A percentile compares a stretch with the other conserved stretches of the same genome.
phyloP scores from a whole-genome alignment of 2,113 vertebrate genomes.

The Brevimyrus niger region DNA sequence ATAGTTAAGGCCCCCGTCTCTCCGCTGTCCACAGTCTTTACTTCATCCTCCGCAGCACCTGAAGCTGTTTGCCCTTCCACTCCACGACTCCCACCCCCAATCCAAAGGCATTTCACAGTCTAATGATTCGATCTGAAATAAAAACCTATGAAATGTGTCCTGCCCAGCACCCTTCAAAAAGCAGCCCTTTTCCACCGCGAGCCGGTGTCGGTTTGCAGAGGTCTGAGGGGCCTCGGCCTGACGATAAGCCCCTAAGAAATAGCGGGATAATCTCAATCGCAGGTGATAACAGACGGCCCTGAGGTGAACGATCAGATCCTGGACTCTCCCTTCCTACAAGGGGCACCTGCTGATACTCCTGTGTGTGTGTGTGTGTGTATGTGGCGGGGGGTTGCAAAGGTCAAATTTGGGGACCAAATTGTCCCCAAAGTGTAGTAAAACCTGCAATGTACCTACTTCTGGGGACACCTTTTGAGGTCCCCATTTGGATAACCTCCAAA shows the following conservation, averaged over 20 bases:
- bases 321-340: constrained; percentile 76
- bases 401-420: no score
- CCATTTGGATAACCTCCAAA: no score
- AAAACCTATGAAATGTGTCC: constrained; percentile 3
- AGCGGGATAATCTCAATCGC: constrained; percentile 76
- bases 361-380: not conserved
- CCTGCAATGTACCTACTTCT: no score
- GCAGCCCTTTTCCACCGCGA: constrained; percentile 48
- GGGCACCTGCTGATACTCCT: constrained; percentile 50
- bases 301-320: constrained; percentile 70
- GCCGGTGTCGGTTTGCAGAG: constrained; percentile 60
- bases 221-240: constrained; percentile 57
- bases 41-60: not conserved
- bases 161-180: constrained; percentile 37
- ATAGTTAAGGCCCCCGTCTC: not conserved
- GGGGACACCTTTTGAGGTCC: no score
- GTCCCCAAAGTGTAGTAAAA: no score
- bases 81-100: not conserved
- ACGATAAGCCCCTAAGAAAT: constrained; percentile 74
- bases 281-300: constrained; percentile 80
- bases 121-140: constrained; percentile 10
- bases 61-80: not conserved
- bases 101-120: constrained; percentile 34
- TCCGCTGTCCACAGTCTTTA: not conserved
- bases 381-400: no score